Evolutionary conservation across 2,888 invertebrate species (phyloP).

Genomic region (Tetragonisca angustula): DNA sequence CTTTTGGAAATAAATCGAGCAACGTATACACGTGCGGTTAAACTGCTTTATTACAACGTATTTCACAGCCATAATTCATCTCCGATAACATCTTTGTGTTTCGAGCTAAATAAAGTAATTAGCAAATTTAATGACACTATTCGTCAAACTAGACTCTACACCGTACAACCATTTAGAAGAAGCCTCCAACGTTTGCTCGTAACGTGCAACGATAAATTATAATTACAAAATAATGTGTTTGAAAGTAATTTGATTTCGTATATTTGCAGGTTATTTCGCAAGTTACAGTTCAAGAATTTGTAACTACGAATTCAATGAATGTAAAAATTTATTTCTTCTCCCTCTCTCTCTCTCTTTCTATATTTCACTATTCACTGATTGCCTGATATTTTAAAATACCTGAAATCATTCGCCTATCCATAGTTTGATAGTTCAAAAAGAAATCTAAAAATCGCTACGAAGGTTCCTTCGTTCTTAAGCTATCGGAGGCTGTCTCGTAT

Average conservation of each 20-base stretch:
- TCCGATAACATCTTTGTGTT: slow-evolving; percentile 10
- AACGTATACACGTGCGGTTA: neutral
- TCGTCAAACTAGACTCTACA: neutral
- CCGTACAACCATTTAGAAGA: neutral
- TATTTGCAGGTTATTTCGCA: neutral
- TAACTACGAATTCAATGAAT: neutral
- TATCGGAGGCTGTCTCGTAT: slow-evolving; percentile 69
- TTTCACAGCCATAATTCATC: slow-evolving; percentile 16
- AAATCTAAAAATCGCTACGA: neutral
- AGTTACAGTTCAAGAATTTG: neutral
- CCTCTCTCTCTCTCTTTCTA: neutral
- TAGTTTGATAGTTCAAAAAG: no score
- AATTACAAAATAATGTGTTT: neutral
- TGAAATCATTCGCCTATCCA: no score
- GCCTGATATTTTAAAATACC: no score
- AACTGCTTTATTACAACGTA: slow-evolving; percentile 6
- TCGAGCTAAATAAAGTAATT: slow-evolving; percentile 39
- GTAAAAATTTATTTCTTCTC: neutral
- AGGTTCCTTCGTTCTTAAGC: slow-evolving; percentile 5
- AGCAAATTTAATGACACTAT: slow-evolving; percentile 37
- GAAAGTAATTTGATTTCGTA: neutral
- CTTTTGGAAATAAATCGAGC: neutral
- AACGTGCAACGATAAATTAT: neutral
- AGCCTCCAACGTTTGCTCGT: neutral
- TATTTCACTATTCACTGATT: no score